A percentile compares a stretch with the other conserved stretches of the same genome.
Evolutionary conservation across 30 jellyfish, hydroid and myxozoan genomes (phyloP).

Genomic region (Cassiopea andromeda): DNA sequence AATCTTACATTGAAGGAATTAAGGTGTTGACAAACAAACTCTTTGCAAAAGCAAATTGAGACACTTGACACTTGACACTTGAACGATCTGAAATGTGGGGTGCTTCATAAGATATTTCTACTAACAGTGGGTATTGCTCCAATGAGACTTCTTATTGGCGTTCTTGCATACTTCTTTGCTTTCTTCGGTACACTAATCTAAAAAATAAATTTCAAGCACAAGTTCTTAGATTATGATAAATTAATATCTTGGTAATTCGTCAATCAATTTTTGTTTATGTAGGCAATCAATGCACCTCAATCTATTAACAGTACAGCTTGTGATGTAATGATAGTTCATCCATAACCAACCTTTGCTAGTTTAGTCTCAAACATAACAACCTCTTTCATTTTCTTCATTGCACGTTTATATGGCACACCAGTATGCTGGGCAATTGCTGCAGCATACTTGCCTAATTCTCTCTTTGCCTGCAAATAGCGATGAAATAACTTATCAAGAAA

Average conservation of each 20-base stretch:
- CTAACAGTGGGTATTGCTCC: constrained; percentile 93
- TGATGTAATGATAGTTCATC: neutral
- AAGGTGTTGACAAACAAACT: no score
- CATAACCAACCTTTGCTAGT: constrained; percentile 75
- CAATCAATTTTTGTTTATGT: no score
- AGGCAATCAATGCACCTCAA: neutral
- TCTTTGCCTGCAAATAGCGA: constrained; percentile 92
- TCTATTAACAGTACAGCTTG: neutral
- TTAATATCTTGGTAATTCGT: no score
- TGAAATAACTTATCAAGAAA: no score
- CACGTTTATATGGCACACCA: constrained; percentile 48
- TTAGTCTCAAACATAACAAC: constrained; percentile 75
- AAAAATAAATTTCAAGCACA: neutral
- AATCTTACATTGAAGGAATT: no score
- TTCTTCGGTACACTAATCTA: constrained; percentile 92
- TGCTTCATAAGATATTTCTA: no score
- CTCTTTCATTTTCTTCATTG: constrained; percentile 69
- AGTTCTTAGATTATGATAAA: no score
- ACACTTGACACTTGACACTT: no score
- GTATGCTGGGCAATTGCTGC: constrained; percentile 73
- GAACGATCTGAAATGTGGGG: no score
- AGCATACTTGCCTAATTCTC: constrained; percentile 70
- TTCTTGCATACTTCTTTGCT: constrained; percentile 93
- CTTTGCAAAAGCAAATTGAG: no score
- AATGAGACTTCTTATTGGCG: constrained; percentile 67